Evolutionary conservation across 2,113 vertebrate genomes (phyloP), one percentile per base, ranked within the genome.

Genomic region (Opisthocomus hoazin): DNA sequence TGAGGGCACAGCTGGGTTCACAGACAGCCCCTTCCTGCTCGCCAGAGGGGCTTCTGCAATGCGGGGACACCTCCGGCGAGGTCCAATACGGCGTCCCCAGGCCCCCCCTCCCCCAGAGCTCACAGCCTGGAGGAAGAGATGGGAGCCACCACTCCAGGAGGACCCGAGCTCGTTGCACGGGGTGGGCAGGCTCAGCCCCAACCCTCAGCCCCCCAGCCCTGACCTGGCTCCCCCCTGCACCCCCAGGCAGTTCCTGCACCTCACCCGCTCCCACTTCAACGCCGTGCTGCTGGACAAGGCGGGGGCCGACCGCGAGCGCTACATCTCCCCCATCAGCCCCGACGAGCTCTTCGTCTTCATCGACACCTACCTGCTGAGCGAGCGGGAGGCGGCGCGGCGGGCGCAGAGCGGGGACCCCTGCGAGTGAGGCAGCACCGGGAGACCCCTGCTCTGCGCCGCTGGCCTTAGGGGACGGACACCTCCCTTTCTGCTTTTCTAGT

Each of bases 321-420:
- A 99, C 96, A 98, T 99, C 83, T 84, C 95, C 60, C 98, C 99
- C 2, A 71, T 98, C 32, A 97, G 97, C 48, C 98, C 99, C 0
- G 98, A 99, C 0, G 99, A 99, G 97, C 98, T 99, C 87, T 99
- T 99, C 83, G 95, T 98, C 27, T 99, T 98, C 96, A 98, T 99
- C 3, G 99, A 99, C 78, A 98, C 98, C 43, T 99, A 99, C 97
- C 94, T 99, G 94, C 97, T 99, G 95, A 98, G 98, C 14, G 97
- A 98, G 87, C 97, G 98, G 15, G 99, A 99, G 85, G 93, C 98
- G 5, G 98, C 97, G 0, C 96, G 94, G 87, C 97, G 98, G 79
- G 97, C 81, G 39, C 95, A 97, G 65, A 97, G 97, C 71, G 97
- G 96, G 86, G 98, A 99, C 58, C 71, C 98, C 51, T 99, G 99